Percentiles rank a stretch among this genome's conserved stretches.
Conservation (phyloP, 2,888 invertebrate species). For the Parnassius orleans region DNA sequence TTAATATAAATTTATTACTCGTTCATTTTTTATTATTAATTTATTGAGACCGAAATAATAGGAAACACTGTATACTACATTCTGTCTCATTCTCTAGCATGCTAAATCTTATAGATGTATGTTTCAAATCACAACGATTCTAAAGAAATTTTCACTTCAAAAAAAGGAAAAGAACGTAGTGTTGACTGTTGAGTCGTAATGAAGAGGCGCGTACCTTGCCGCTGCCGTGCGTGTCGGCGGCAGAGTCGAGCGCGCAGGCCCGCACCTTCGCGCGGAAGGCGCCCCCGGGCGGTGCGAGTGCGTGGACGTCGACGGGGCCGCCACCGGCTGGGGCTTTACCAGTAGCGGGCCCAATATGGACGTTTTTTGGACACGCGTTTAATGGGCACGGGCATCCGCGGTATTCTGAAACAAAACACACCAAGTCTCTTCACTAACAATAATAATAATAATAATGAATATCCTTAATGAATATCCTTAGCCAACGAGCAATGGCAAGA, state of each 20-base stretch:
- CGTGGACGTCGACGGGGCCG: constrained; percentile 74
- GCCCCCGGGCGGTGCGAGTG: constrained; percentile 74
- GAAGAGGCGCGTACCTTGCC: constrained; percentile 54
- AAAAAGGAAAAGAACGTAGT: no score
- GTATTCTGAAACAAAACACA: constrained; percentile 56
- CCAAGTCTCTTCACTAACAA: neutral
- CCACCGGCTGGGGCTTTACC: constrained; percentile 93
- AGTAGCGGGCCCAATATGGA: constrained; percentile 98
- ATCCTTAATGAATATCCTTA: no score
- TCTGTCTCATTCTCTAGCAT: no score
- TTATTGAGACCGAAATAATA: no score
- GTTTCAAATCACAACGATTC: no score
- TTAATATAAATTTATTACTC: no score
- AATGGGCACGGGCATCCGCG: constrained; percentile 92
- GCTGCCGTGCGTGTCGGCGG: constrained; percentile 68
- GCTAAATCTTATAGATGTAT: no score
- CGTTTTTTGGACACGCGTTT: constrained; percentile 98
- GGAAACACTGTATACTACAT: no score
- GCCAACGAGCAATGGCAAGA: no score
- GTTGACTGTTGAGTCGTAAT: neutral
- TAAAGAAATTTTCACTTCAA: no score
- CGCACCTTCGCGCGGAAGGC: constrained; percentile 77
- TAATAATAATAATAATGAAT: no score
- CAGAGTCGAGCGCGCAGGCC: constrained; percentile 67
- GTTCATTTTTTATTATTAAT: no score